Base-by-base conservation (phyloP, 2,888 invertebrate species). In the Apodemia zela region DNA sequence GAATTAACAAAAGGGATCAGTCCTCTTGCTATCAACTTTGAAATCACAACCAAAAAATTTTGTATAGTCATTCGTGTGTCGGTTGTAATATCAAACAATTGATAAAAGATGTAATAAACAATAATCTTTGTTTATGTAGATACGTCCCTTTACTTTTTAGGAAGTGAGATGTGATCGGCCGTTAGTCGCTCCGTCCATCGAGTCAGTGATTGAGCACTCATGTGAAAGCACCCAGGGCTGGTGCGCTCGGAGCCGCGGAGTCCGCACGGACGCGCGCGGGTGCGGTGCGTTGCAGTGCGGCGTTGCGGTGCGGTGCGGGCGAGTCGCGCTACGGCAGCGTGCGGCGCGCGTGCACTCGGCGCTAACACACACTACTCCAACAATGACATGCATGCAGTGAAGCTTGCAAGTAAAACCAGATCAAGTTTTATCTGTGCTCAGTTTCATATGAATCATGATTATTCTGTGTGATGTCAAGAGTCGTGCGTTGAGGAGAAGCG, bases 401-500 rank as follows among this genome's bases (percentile, higher is more conserved):
- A 90, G 90, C 90, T 90, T 90, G 89, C 89, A 87, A 89, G 89
- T 90, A 88, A 89, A 89, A 89, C 89, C 89, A 89, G 89, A 88
- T 87, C 84, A 76, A 87, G 89, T 90, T 87, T 87, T 81, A 89
- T 89, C 87, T 90, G 90, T 90, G 90, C 90, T 88, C 84, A 89
- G 90, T 90, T 89, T 89, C 81, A 85, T 89, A 90, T 90, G 90
- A 89, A 82, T 89, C 76, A 89, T 89, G 90, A 89, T 88, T 81
- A 79, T 85, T 81, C 82, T 90, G 90, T 91, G 90, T 91, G 85
- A 89, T 91, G 90, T 91, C 74, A 87, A 88, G 90, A 90, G 90
- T 91, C 90, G 90, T 91, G 90, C 90, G 88, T 91, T 90, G 90
- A 89, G 88, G 90, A 90, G 90, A 90, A 90, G 90, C 90, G 90